Conservation (phyloP, 2,888 invertebrate genomes). For the Sepioteuthis lessoniana region DNA sequence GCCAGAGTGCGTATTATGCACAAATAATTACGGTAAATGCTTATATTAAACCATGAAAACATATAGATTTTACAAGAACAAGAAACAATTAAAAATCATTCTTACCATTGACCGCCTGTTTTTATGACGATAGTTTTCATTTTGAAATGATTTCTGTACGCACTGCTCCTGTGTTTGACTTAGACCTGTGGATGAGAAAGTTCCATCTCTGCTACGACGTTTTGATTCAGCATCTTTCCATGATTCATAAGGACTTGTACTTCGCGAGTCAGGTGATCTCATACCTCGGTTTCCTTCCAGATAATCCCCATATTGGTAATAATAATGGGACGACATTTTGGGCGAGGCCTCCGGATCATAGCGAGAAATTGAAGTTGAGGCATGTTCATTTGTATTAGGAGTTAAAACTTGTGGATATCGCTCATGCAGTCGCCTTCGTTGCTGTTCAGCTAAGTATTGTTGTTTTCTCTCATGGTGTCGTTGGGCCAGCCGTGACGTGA, state of each 20-base stretch:
- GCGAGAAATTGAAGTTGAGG: background rate
- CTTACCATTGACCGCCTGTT: background rate
- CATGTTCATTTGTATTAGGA: background rate
- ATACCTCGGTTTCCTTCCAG: background rate
- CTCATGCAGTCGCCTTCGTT: background rate
- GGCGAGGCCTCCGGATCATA: background rate
- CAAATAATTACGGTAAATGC: too few relatives aligned
- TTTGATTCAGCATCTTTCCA: background rate
- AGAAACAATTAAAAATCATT: background rate
- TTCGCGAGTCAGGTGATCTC: background rate
- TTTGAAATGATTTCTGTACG: background rate
- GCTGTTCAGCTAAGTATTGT: background rate
- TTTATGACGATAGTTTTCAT: conserved; percentile 14
- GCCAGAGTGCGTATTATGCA: too few relatives aligned
- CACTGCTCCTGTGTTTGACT: background rate
- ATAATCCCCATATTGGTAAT: background rate
- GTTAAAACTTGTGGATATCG: background rate
- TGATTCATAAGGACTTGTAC: background rate
- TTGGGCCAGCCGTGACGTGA: background rate
- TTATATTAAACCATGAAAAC: too few relatives aligned
- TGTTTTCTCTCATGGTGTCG: background rate
- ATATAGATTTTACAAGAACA: too few relatives aligned
- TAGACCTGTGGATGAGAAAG: background rate
- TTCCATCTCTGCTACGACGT: background rate
- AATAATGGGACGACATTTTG: background rate